These are phyloP conservation scores for Orussus abietinus DNA, from an alignment of 1,140 invertebrate genomes.

Conservation along the genomic window DNA sequence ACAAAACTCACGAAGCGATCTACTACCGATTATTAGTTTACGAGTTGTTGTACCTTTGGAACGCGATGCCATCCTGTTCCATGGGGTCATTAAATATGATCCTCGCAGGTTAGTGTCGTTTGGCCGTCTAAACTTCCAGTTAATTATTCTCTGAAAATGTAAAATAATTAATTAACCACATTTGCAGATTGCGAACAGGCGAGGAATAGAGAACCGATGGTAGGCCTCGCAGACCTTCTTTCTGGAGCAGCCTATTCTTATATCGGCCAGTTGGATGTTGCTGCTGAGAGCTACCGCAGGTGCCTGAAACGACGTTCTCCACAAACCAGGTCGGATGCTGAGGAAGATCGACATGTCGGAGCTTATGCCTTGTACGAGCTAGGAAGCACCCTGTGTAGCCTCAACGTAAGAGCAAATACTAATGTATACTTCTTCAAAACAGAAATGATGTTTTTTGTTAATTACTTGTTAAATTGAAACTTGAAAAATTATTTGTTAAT, in stretches of 20 bases:
- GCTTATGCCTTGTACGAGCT: slow-evolving; percentile 68
- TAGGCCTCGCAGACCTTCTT: slow-evolving; percentile 56
- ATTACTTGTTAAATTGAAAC: slow-evolving; percentile 7
- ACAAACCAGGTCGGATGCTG: slow-evolving; percentile 36
- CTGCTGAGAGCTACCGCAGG: slow-evolving; percentile 52
- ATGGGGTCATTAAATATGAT: slow-evolving; percentile 49
- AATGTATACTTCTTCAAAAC: slow-evolving; percentile 13
- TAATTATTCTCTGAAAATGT: too few relatives aligned
- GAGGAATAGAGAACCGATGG: slow-evolving; percentile 53
- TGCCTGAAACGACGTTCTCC: slow-evolving; percentile 49
- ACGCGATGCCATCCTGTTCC: slow-evolving; percentile 63
- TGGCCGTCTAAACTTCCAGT: too few relatives aligned
- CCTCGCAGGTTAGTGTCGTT: slow-evolving; percentile 46
- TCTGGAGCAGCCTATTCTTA: slow-evolving; percentile 53
- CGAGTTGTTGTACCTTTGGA: slow-evolving; percentile 72
- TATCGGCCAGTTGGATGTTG: slow-evolving; percentile 48
- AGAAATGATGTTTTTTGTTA: slow-evolving; percentile 6
- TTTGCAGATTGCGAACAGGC: slow-evolving; percentile 45
- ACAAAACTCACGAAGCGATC: slow-evolving; percentile 31
- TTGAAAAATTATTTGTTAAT: slow-evolving; percentile 16
- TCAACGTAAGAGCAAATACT: slow-evolving; percentile 56
- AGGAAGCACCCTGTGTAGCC: slow-evolving; percentile 54
- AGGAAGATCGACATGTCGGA: slow-evolving; percentile 61
- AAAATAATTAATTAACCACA: too few relatives aligned
- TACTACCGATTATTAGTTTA: slow-evolving; percentile 62